A percentile compares a stretch with the other conserved stretches of the same genome.
Conservation (phyloP, 1,140 invertebrate species). For the Trichomalopsis sarcophagae region DNA sequence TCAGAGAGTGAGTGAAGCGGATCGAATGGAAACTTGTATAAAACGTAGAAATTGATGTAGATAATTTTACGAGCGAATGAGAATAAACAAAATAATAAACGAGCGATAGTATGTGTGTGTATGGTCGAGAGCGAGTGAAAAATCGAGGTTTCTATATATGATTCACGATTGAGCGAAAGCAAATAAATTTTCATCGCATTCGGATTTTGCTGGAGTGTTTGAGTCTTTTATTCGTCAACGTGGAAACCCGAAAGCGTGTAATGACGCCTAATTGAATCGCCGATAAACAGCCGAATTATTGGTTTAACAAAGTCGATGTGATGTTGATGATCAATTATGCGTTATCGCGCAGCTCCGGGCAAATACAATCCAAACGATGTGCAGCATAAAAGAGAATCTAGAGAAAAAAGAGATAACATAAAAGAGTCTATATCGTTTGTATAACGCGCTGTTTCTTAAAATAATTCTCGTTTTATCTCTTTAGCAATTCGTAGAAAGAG, state of each 20-base stretch:
- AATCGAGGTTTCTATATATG: conserved; percentile 22
- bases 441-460: conserved; percentile 30
- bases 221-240: not conserved
- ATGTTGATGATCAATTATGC: not conserved
- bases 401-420: not conserved
- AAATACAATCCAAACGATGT: not conserved
- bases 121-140: not conserved
- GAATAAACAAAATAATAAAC: not conserved
- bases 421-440: conserved; percentile 39
- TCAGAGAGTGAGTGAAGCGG: conserved; percentile 16
- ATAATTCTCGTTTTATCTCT: conserved; percentile 47
- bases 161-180: not conserved
- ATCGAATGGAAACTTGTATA: conserved; percentile 61
- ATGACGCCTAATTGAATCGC: conserved; percentile 6
- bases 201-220: conserved; percentile 25
- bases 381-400: not conserved
- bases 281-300: not conserved
- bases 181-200: conserved; percentile 13
- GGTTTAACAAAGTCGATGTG: not conserved
- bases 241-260: not conserved
- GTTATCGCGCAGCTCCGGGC: not conserved
- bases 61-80: conserved; percentile 60
- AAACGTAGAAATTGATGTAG: conserved; percentile 70
- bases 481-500: conserved; percentile 44
- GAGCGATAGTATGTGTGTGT: not conserved